Conservation (phyloP, 2,113 vertebrate species). For the Geococcyx californianus region DNA sequence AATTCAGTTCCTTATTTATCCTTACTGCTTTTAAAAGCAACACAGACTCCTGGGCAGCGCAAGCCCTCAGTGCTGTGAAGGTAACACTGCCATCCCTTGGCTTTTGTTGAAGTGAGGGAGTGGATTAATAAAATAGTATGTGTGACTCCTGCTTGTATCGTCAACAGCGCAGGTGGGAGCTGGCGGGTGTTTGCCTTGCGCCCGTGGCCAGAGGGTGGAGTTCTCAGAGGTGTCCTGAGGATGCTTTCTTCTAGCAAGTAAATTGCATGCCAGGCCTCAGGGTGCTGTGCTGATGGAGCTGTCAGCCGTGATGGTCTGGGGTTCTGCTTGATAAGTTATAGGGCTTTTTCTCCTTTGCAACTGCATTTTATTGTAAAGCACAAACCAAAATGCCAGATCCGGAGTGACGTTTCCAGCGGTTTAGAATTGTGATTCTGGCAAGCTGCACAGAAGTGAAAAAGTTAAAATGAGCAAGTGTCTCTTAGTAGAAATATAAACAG, state of each 20-base stretch:
- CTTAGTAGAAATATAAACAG: constrained; percentile 8
- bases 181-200: background rate
- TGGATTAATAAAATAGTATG: background rate
- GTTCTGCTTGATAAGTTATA: constrained; percentile 24
- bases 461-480: constrained; percentile 22
- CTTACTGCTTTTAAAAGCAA: background rate
- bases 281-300: background rate
- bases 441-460: constrained; percentile 6
- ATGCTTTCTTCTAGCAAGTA: background rate
- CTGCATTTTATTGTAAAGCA: constrained; percentile 41
- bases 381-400: constrained; percentile 34
- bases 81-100: background rate
- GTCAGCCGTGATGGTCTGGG: background rate
- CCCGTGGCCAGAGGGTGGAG: background rate
- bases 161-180: background rate
- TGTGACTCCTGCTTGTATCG: background rate
- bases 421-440: constrained; percentile 8
- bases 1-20: background rate
- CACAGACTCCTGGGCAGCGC: background rate
- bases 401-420: background rate
- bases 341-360: background rate
- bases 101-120: background rate
- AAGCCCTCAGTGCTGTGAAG: background rate
- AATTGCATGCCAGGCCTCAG: background rate
- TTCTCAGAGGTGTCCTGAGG: background rate